These are phyloP conservation scores for Eudyptes chrysolophus DNA, from an alignment of 2,113 vertebrate species.

Conservation along the genomic window DNA sequence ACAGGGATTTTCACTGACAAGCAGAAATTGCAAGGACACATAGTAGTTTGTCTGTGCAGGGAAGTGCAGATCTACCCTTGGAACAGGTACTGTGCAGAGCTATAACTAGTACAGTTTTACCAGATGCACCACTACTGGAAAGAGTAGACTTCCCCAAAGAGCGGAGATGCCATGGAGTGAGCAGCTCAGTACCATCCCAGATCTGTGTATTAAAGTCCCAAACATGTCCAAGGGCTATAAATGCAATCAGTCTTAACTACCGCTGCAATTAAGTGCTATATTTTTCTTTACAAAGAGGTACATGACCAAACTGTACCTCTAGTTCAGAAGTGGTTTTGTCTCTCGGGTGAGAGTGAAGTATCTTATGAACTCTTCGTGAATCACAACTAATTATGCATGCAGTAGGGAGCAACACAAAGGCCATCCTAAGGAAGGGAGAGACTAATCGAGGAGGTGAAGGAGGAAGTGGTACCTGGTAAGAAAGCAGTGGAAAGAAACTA, in stretches of 20 bases:
- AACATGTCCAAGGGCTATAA: neutral
- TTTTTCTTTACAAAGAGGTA: neutral
- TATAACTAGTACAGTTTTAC: neutral
- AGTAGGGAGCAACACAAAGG: neutral
- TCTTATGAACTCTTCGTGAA: neutral
- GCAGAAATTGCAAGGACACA: neutral
- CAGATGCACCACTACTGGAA: neutral
- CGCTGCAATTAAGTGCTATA: neutral
- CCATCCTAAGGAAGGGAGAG: neutral
- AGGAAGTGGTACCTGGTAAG: neutral
- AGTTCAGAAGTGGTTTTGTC: neutral
- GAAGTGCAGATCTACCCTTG: neutral
- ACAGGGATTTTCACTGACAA: neutral
- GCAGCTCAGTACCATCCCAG: neutral
- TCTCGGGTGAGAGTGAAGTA: neutral
- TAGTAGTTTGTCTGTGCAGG: neutral
- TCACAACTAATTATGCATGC: neutral
- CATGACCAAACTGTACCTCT: neutral
- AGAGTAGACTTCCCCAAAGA: neutral
- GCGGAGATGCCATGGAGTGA: neutral
- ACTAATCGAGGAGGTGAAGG: neutral
- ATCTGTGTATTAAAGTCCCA: neutral
- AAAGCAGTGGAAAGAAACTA: neutral
- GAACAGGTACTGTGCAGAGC: neutral
- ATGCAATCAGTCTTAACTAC: neutral